phyloP scores from a whole-genome alignment of 2,888 invertebrate genomes.

The Nasonia oneida region DNA sequence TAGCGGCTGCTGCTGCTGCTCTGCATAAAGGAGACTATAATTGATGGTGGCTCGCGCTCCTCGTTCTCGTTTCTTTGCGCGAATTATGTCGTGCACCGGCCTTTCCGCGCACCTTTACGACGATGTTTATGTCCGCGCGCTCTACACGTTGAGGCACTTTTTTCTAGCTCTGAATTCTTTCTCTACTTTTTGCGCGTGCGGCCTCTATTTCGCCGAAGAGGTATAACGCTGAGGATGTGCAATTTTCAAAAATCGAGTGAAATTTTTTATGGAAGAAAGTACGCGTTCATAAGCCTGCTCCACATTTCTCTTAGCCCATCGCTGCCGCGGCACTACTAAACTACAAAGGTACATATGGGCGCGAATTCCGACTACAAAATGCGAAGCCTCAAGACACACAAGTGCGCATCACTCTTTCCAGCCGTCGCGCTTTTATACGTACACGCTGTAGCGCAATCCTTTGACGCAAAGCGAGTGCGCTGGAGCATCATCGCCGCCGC shows the following conservation, averaged over 20 bases:
- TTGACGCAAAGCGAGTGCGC: not conserved
- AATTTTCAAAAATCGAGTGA: not conserved
- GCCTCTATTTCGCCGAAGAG: not conserved
- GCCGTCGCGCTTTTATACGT: not conserved
- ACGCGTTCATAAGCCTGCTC: not conserved
- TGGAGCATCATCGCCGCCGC: not conserved
- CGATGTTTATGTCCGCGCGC: constrained; percentile 20
- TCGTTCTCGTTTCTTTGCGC: constrained; percentile 36
- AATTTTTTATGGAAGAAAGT: not conserved
- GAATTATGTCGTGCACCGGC: constrained; percentile 42
- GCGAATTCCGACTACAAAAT: not conserved
- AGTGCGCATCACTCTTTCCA: constrained; percentile 10
- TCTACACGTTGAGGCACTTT: not conserved
- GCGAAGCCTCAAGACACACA: not conserved
- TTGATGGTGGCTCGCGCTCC: constrained; percentile 40
- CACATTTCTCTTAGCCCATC: not conserved
- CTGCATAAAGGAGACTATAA: constrained; percentile 51
- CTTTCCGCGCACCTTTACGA: constrained; percentile 34
- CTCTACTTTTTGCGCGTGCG: not conserved
- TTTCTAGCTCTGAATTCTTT: not conserved
- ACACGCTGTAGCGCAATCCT: not conserved
- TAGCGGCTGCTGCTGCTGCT: constrained; percentile 4
- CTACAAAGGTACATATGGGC: not conserved
- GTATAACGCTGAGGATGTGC: not conserved
- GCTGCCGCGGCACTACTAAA: not conserved